Percentiles rank a stretch among this genome's conserved stretches.
phyloP scores from a whole-genome alignment of 2,888 invertebrate genomes.

The Acrocyrtus sp. region DNA sequence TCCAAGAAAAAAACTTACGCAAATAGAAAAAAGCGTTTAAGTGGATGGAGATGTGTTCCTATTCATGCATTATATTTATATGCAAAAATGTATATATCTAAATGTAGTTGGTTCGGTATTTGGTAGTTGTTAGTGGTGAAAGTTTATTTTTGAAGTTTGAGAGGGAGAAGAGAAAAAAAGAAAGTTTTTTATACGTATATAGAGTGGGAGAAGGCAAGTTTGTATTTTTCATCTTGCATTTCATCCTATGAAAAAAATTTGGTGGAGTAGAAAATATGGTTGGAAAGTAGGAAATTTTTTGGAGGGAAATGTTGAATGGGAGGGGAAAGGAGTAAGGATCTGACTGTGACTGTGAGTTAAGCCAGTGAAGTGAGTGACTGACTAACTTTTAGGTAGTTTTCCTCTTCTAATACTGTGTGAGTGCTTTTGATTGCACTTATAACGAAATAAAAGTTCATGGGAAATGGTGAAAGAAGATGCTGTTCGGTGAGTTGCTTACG shows the following conservation, averaged over 20 bases:
- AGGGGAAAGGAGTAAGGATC: too few relatives aligned
- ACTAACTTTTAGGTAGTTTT: slow-evolving; percentile 14
- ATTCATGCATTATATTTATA: too few relatives aligned
- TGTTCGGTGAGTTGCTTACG: slow-evolving; percentile 6
- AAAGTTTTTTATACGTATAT: too few relatives aligned
- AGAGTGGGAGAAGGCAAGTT: too few relatives aligned
- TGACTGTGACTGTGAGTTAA: too few relatives aligned
- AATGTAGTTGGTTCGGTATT: too few relatives aligned
- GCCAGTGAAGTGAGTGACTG: slow-evolving; percentile 29
- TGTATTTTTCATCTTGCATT: slow-evolving; percentile 39
- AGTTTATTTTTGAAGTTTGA: slow-evolving; percentile 5
- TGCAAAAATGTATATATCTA: background rate
- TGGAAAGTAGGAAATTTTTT: slow-evolving; percentile 15
- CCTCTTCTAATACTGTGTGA: background rate
- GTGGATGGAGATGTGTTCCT: too few relatives aligned
- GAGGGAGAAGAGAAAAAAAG: background rate
- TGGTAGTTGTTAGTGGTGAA: slow-evolving; percentile 3
- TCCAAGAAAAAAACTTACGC: too few relatives aligned
- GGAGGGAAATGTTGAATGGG: too few relatives aligned
- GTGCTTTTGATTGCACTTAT: background rate
- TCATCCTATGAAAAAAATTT: slow-evolving; percentile 37
- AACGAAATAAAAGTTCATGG: background rate
- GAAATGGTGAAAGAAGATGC: slow-evolving; percentile 5
- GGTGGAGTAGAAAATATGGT: slow-evolving; percentile 31
- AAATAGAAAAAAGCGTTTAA: too few relatives aligned